Conservation (phyloP, 2,888 invertebrate species). For the Acronicta leporina region DNA sequence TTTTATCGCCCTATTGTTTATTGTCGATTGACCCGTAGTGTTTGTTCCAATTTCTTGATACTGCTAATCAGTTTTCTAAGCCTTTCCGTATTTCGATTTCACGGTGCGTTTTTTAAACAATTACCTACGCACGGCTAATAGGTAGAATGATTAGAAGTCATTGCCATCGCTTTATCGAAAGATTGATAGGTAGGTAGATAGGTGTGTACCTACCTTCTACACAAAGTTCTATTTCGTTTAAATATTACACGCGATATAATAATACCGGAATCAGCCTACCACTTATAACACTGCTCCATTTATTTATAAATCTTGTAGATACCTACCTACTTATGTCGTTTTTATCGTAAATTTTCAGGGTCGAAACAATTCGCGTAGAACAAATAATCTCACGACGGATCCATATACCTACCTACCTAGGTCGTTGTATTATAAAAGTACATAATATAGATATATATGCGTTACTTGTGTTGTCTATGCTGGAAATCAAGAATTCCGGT, state of each 20-base stretch:
- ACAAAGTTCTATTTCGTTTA: constrained; percentile 4
- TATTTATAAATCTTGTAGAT: constrained; percentile 4
- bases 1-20: constrained; percentile 73
- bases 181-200: background rate
- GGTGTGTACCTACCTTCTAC: too few relatives aligned
- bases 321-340: too few relatives aligned
- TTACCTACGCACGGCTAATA: constrained; percentile 3
- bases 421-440: constrained; percentile 10
- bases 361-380: constrained; percentile 16
- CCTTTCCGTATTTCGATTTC: constrained; percentile 37
- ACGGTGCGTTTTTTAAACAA: constrained; percentile 30
- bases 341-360: constrained; percentile 33
- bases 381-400: constrained; percentile 14
- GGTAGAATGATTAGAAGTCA: constrained; percentile 16
- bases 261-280: constrained; percentile 23
- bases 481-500: constrained; percentile 72
- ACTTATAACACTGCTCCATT: constrained; percentile 12
- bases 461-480: constrained; percentile 49
- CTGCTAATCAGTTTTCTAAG: constrained; percentile 54
- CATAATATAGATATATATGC: constrained; percentile 8
- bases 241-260: constrained; percentile 14
- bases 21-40: constrained; percentile 65
- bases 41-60: constrained; percentile 61
- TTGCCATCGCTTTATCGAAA: background rate
- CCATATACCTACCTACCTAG: too few relatives aligned